Percentiles rank a stretch among this genome's conserved stretches.
Conservation (phyloP, 2,113 vertebrate genomes). For the Corythaixoides concolor region DNA sequence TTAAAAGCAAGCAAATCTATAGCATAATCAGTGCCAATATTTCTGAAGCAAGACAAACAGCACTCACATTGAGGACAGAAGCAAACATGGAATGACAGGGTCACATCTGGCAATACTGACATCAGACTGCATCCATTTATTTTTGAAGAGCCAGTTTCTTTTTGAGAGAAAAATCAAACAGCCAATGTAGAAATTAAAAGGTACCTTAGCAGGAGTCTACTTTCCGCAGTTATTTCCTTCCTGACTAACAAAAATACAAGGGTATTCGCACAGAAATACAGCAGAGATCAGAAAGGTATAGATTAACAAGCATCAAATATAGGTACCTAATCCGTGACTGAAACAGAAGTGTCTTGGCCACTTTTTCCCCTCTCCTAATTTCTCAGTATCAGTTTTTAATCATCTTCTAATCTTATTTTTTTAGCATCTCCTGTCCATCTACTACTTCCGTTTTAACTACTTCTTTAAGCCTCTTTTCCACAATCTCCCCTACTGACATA, state of each 20-base stretch:
- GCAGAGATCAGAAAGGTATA: not conserved
- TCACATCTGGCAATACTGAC: not conserved
- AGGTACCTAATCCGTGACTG: not conserved
- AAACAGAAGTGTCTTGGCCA: not conserved
- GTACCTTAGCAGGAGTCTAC: not conserved
- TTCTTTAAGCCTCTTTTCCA: not conserved
- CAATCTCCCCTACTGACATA: not conserved
- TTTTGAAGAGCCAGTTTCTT: not conserved
- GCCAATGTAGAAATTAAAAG: not conserved
- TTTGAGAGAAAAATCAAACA: not conserved
- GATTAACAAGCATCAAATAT: not conserved
- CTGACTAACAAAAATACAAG: not conserved
- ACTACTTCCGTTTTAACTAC: not conserved
- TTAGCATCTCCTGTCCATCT: not conserved
- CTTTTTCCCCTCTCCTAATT: not conserved
- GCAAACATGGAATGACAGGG: rapidly evolving
- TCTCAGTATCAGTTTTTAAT: not conserved
- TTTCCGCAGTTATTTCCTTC: not conserved
- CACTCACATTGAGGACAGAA: not conserved
- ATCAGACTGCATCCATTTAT: not conserved
- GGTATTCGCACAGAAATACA: not conserved
- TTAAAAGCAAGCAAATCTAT: not conserved
- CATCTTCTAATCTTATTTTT: not conserved
- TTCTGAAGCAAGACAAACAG: not conserved
- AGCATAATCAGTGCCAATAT: not conserved